These are phyloP conservation scores for Ceriagrion tenellum DNA, from an alignment of 2,888 invertebrate species.

Conservation along the genomic window DNA sequence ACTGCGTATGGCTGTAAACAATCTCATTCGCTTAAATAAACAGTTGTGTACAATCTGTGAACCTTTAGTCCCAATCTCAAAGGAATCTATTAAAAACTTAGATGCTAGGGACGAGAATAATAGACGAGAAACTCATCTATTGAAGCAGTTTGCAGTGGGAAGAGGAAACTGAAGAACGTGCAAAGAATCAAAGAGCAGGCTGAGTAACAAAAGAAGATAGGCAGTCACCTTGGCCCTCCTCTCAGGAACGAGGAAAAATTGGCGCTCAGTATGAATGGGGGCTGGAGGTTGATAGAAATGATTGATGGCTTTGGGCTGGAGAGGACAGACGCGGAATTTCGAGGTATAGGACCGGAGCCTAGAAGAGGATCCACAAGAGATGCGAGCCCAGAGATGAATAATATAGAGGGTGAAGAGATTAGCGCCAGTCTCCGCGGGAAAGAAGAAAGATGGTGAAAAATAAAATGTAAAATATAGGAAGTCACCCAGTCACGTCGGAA, in stretches of 20 bases:
- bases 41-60: too few species aligned
- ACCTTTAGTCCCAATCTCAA: too few species aligned
- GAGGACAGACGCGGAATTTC: background rate
- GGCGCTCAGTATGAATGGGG: background rate
- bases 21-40: too few species aligned
- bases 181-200: background rate
- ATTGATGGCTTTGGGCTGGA: background rate
- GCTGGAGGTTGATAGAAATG: background rate
- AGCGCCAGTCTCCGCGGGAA: background rate
- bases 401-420: background rate
- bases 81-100: too few species aligned
- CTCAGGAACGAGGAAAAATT: background rate
- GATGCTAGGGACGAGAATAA: background rate
- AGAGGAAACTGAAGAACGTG: background rate
- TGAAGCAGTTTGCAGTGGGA: background rate
- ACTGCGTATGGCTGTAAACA: too few species aligned
- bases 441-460: background rate
- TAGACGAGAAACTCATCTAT: background rate
- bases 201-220: background rate
- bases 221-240: background rate
- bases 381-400: background rate
- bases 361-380: background rate
- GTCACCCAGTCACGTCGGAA: background rate
- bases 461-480: background rate
- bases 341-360: background rate